phyloP scores from a whole-genome alignment of 2,113 vertebrate genomes.

The Gasterosteus aculeatus region DNA sequence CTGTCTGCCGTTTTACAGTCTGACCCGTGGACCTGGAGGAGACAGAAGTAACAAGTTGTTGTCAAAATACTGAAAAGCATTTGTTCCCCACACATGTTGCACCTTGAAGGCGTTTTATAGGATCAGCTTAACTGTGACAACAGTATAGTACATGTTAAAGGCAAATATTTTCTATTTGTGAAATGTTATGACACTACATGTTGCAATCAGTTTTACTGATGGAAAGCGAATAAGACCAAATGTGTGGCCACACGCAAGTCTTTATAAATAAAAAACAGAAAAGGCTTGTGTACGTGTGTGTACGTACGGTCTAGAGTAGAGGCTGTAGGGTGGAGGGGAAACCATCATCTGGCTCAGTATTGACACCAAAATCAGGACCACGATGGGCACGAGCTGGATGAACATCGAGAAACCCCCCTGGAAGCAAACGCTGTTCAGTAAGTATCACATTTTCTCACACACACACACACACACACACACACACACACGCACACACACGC shows the following conservation, averaged over 20 bases:
- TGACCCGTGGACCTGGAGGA: constrained; percentile 89
- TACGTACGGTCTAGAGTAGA: constrained; percentile 94
- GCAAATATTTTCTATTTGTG: not conserved
- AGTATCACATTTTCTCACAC: not conserved
- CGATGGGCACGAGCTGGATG: constrained; percentile 96
- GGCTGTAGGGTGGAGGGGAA: constrained; percentile 93
- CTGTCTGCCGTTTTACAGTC: constrained; percentile 91
- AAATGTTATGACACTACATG: not conserved
- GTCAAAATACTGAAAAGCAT: not conserved
- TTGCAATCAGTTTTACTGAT: not conserved
- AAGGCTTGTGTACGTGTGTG: constrained; percentile 1
- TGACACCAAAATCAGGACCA: constrained; percentile 94
- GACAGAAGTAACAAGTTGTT: not conserved
- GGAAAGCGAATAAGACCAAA: not conserved
- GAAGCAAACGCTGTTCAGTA: constrained; percentile 53
- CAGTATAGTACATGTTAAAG: not conserved
- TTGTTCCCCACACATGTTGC: not conserved
- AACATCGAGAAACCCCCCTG: constrained; percentile 98
- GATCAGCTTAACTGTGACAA: too few relatives aligned
- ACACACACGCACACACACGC: too few relatives aligned
- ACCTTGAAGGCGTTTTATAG: not conserved
- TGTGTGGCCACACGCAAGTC: not conserved
- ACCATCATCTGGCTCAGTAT: constrained; percentile 97
- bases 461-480: not conserved
- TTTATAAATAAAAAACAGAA: not conserved